Conservation (phyloP, 2,888 invertebrate species). For the Hypomecis punctinalis region DNA sequence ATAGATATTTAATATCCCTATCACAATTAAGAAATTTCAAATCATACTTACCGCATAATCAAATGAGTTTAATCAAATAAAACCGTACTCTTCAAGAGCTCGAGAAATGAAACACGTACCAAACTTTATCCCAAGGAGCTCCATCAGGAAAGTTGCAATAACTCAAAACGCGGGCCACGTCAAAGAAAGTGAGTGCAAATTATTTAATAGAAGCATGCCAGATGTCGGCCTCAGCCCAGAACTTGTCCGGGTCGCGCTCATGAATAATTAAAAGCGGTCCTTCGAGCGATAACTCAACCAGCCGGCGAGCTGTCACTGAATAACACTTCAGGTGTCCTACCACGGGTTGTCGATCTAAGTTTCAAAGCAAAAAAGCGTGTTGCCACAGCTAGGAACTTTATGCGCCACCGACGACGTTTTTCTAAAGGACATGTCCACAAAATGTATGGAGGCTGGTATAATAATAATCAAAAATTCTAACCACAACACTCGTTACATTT, state of each 20-base stretch:
- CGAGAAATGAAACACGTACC: conserved; percentile 11
- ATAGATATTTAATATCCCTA: too few species aligned
- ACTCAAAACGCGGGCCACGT: conserved; percentile 43
- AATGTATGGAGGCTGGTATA: too few species aligned
- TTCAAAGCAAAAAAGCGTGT: background rate
- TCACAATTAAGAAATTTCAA: too few species aligned
- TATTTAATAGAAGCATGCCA: conserved; percentile 72
- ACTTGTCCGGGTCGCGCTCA: conserved; percentile 68
- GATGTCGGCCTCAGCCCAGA: conserved; percentile 68
- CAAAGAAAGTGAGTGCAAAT: conserved; percentile 71
- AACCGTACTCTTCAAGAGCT: background rate
- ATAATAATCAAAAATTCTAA: too few species aligned
- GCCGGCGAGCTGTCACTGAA: conserved; percentile 59
- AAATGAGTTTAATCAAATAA: background rate
- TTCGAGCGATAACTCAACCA: conserved; percentile 71
- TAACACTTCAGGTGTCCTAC: conserved; percentile 61
- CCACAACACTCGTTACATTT: too few species aligned
- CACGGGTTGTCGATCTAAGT: conserved; percentile 20
- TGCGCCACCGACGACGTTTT: too few species aligned
- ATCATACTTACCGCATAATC: too few species aligned
- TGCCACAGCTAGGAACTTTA: too few species aligned
- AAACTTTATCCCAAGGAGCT: conserved; percentile 14
- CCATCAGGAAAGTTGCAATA: conserved; percentile 28
- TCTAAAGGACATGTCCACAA: too few species aligned
- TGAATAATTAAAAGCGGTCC: conserved; percentile 79